Percentiles rank a stretch among this genome's conserved stretches.
Evolutionary conservation across 2,797 vertebrate species (phyloP).

Genomic region (Chiloscyllium punctatum): DNA sequence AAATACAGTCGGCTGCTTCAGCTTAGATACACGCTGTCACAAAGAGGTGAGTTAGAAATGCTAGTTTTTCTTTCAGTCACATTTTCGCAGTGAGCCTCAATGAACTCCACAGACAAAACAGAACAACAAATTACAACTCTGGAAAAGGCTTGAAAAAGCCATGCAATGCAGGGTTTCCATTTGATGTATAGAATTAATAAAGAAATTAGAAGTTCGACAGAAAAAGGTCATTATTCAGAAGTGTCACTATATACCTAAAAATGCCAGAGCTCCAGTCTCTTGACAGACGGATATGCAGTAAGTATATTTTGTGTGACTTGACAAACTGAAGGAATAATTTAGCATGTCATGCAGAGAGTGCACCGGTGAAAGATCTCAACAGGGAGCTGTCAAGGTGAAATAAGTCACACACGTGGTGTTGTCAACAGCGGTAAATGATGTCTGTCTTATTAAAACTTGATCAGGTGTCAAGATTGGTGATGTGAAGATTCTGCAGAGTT

Average conservation of each 20-base stretch:
- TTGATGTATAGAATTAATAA: not conserved
- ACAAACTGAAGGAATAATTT: conserved; percentile 30
- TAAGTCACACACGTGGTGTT: not conserved
- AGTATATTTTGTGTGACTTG: conserved; percentile 19
- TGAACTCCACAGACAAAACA: no score
- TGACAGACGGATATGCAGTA: conserved; percentile 7
- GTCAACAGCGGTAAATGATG: not conserved
- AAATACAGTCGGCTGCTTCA: not conserved
- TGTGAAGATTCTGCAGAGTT: not conserved
- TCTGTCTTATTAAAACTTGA: conserved; percentile 3
- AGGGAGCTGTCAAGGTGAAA: conserved; percentile 25
- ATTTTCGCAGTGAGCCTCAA: not conserved
- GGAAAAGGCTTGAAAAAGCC: no score
- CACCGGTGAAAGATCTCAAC: not conserved
- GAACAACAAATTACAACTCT: not conserved
- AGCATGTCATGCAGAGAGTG: not conserved
- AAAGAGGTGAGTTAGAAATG: not conserved
- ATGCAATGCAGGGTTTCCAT: no score
- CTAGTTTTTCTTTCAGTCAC: not conserved
- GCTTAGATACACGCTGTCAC: not conserved
- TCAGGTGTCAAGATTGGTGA: not conserved
- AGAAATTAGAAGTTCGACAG: not conserved
- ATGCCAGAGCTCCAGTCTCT: not conserved
- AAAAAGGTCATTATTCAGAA: not conserved
- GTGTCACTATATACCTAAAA: not conserved